Evolutionary conservation across 1,140 invertebrate species (phyloP), one percentile per base, ranked within the genome.

Genomic region (Anastrepha obliqua): DNA sequence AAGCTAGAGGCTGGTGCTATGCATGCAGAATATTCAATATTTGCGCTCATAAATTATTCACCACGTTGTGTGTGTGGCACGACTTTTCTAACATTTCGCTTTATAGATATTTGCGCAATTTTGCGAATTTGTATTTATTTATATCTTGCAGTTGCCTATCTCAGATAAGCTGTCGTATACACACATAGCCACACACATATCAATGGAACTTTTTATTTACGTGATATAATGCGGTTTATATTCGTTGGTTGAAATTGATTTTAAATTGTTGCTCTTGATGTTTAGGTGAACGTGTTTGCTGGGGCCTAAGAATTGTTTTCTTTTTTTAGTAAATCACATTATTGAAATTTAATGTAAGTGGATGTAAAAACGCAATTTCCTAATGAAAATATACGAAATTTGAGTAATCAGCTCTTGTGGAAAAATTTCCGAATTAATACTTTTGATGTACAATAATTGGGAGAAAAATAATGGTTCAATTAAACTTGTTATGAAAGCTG

Each of bases 21-120:
- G 70, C 70, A 47, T 6, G 44, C 44, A 9, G 70, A 11, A 74
- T 74, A n/a, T 74, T 74, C 42, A 74, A 74, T 11, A 74, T 74
- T 74, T 74, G 2, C 74, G 47, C 74, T 81, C n/a, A 81, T 81
- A 81, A 81, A 81, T 81, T 55, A 81, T 81, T 51, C 74, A 81
- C 44, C 8, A 47, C 15, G n/a, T 20, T 74, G 42, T 74, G 67
- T 47, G 67, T 74, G 67, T 44, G 39, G 67, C 67, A 44, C 17
- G 42, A 74, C 42, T 74, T 74, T 74, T 74, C 39, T 74, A 74
- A 47, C 17, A 44, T 74, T 74, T 74, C 13, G 6, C 44, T 74
- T 47, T 74, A 47, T 74, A 67, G 64, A 67, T 39, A 67, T 67
- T 29, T 29, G 29, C 13, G 64, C 11, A 39, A 7, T 67, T 39